Base-by-base conservation (phyloP, 2,113 vertebrate genomes). In the Ciconia stormi region DNA sequence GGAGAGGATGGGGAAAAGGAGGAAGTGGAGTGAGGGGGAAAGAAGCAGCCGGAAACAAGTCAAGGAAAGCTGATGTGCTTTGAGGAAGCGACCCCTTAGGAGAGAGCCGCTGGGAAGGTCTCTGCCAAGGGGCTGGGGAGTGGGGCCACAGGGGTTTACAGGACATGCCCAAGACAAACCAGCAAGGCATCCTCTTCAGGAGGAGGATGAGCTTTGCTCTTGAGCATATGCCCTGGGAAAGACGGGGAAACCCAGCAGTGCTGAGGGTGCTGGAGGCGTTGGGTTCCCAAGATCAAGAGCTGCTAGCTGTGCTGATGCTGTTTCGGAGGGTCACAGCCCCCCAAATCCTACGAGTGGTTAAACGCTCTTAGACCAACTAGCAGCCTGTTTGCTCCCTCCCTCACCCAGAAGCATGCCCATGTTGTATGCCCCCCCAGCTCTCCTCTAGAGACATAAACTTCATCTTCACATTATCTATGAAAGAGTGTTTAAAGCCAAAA, bases 231-330 rank as follows among this genome's bases (percentile, higher is more conserved):
- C 40, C 52, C 66, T 27, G 70, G 38, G 38, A 87, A 80, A 82
- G 50, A 63, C 78, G 69, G 44, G 59, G 76, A 66, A 93, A 82
- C 27, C 32, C 73, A 95, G 90, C 78, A 65, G 90, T 67, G 82
- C 85, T 36, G 55, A 94, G 96, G 79, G n/a, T 94, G 95, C 96
- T 83, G 95, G 95, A 97, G 95, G 82, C 0, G 55, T 90, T 94
- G 77, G 32, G 77, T 95, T 97, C 96, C 95, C 53, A 0, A 55
- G 52, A 95, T 47, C 38, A 65, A 89, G 65, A 88, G 44, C 61
- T 47, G 50, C 81, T 91, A 73, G 16, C 73, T 61, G 58, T 65
- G 67, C 87, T 91, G 67, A 70, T 0, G 1, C 79, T 81, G 44
- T 25, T 74, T 67, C 27, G 63, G 80, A 82, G 59, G 55, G 49